phyloP scores from a whole-genome alignment of 2,888 invertebrate genomes.

The Oscheius sp. region DNA sequence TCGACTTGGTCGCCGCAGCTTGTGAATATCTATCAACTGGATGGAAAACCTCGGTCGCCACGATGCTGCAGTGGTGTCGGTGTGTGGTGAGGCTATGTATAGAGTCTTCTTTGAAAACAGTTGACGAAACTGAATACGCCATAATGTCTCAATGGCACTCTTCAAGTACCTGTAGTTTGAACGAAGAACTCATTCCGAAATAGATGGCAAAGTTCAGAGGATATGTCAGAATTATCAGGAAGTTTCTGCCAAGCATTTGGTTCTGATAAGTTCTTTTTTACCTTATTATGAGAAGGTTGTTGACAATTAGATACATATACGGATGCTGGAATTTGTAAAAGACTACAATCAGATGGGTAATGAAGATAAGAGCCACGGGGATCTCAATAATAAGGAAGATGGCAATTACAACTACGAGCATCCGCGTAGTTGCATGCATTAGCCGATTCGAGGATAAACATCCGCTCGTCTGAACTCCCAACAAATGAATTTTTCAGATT shows the following conservation, averaged over 20 bases:
- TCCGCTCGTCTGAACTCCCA: constrained; percentile 19
- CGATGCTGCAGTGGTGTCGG: constrained; percentile 13
- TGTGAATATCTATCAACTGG: constrained; percentile 46
- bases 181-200: constrained; percentile 92
- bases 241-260: constrained; percentile 81
- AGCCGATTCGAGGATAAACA: constrained; percentile 39
- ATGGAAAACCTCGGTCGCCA: constrained; percentile 45
- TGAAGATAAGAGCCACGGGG: constrained; percentile 72
- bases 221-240: constrained; percentile 88
- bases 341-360: constrained; percentile 74
- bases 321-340: constrained; percentile 81
- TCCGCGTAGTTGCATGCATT: constrained; percentile 69
- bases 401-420: constrained; percentile 76
- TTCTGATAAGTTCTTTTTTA: not conserved
- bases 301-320: constrained; percentile 81
- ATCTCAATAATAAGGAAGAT: constrained; percentile 76
- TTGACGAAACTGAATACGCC: constrained; percentile 35
- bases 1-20: constrained; percentile 36
- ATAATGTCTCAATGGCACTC: not conserved
- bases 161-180: constrained; percentile 77
- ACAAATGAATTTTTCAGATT: not conserved
- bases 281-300: constrained; percentile 82
- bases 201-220: constrained; percentile 91
- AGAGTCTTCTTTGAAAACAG: constrained; percentile 35
- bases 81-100: constrained; percentile 38